Base-by-base conservation (phyloP, 2,888 invertebrate genomes). In the Sesia apiformis region DNA sequence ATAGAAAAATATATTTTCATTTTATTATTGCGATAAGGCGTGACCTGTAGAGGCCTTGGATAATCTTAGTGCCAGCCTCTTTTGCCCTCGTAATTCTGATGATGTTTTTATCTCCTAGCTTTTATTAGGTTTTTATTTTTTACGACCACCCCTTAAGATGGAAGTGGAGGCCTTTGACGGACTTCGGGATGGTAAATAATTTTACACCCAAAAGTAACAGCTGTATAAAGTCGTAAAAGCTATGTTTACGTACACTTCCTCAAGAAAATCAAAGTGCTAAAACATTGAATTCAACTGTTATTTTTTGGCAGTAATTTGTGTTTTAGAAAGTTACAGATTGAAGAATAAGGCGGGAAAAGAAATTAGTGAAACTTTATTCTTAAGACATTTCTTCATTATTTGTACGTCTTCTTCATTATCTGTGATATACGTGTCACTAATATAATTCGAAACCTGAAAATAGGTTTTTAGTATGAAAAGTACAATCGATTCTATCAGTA, bases 51-150 rank as follows among this genome's bases (percentile, higher is more conserved):
- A 64, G 61, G 62, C 60, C 56, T 59, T 61, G 64, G 66, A 75
- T 75, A 75, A 76, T 74, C 76, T 72, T 68, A 62, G 60, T 64
- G 62, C 23, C 23, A 23, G 23, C 64, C 63, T 68, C 63, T 58
- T 59, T 64, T 69, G 60, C 69, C 67, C 66, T 77, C 72, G 64
- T 78, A 77, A 80, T 80, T 78, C 73, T 71, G 69, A 78, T 72
- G 72, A 76, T 79, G 73, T 78, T 82, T 81, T 83, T 81, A 79
- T 77, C 70, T 70, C 59, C 59, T 67, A 63, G 65, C 65, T 74
- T 78, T 81, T 81, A 77, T 76, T 74, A 70, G 62, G 64, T 72
- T 76, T 78, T 74, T 73, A 76, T 75, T 74, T 78, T 78, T 79
- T 78, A 76, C 66, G 74, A 70, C 61, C 63, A 58, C 63, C 65